A percentile compares a stretch with the other conserved stretches of the same genome.
phyloP scores from a whole-genome alignment of 1,140 invertebrate species.

The Antheraea mylitta region DNA sequence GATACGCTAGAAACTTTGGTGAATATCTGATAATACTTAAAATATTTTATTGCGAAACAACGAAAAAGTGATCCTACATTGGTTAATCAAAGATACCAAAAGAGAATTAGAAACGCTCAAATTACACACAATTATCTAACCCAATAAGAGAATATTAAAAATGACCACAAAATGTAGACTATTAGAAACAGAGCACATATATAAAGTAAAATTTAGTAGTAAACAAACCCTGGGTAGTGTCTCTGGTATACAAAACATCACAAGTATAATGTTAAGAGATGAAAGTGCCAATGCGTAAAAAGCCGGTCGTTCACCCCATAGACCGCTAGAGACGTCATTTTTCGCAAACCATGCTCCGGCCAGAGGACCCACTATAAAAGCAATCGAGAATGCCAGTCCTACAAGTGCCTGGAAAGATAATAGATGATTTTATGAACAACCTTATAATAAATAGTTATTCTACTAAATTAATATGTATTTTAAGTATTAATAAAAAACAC shows the following conservation, averaged over 20 bases:
- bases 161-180: neutral
- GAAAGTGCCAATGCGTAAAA: constrained; percentile 90
- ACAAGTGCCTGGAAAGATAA: constrained; percentile 90
- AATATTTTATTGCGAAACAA: too few species aligned
- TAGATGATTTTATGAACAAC: too few species aligned
- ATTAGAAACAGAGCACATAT: neutral
- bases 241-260: constrained; percentile 90
- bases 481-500: too few species aligned
- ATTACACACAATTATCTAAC: too few species aligned
- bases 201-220: neutral
- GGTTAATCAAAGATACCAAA: too few species aligned
- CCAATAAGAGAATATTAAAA: too few species aligned
- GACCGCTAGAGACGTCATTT: constrained; percentile 37
- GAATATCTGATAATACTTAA: too few species aligned
- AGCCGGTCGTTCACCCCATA: constrained; percentile 93
- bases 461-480: neutral
- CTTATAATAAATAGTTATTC: too few species aligned
- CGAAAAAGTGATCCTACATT: too few species aligned
- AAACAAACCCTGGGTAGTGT: constrained; percentile 86
- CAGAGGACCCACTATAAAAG: constrained; percentile 97
- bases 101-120: too few species aligned
- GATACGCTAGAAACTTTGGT: too few species aligned
- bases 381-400: constrained; percentile 97
- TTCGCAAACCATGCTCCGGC: constrained; percentile 95
- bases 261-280: constrained; percentile 88